A percentile compares a stretch with the other conserved stretches of the same genome.
These are phyloP conservation scores for Drosophila cardini DNA, from an alignment of 1,140 invertebrate species.

Conservation along the genomic window DNA sequence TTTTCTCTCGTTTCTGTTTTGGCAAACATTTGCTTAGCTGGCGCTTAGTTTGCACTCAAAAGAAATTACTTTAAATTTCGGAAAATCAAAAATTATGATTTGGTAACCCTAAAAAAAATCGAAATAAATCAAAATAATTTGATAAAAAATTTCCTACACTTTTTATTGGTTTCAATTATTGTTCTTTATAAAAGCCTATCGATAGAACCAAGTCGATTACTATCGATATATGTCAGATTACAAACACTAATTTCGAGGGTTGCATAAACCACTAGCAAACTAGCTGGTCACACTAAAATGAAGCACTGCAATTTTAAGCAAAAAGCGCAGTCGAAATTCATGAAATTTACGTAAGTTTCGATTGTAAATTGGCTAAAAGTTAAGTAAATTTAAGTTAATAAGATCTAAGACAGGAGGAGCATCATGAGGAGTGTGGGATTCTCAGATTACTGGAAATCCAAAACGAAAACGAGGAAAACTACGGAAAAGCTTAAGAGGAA, in stretches of 20 bases:
- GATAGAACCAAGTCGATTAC: background rate
- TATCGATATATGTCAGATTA: background rate
- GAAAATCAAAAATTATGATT: background rate
- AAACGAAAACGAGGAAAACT: too few relatives aligned
- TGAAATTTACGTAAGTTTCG: background rate
- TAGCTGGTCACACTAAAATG: background rate
- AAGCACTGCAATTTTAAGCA: background rate
- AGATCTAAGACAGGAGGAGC: background rate
- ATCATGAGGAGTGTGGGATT: background rate
- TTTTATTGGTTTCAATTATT: background rate
- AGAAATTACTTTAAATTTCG: conserved; percentile 10
- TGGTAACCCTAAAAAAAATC: too few relatives aligned
- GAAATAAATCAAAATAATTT: background rate
- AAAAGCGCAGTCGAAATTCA: background rate
- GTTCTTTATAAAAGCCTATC: background rate
- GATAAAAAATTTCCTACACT: background rate
- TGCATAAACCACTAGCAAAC: background rate
- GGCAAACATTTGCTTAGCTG: conserved; percentile 9
- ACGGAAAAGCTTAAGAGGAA: too few relatives aligned
- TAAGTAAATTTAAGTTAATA: background rate
- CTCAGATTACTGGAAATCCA: background rate
- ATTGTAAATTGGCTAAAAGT: background rate
- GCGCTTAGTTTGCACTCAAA: conserved; percentile 31
- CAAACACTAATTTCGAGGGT: conserved; percentile 1
- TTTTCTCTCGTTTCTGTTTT: background rate